Evolutionary conservation across 2,888 invertebrate genomes (phyloP).

Genomic region (Dichetophora obliterata): DNA sequence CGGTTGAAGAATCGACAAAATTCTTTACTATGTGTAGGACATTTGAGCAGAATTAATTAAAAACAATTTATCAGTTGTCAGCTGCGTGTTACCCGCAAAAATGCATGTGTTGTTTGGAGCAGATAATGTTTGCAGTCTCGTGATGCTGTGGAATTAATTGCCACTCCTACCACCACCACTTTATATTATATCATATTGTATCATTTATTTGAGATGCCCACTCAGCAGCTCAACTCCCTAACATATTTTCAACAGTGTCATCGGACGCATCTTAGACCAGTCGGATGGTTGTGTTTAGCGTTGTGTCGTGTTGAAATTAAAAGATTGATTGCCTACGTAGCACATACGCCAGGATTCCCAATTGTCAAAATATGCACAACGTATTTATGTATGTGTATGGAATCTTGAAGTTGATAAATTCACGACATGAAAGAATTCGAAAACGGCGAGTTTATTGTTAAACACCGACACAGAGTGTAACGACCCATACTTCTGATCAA

Average conservation of each 20-base stretch:
- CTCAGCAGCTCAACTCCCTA: neutral
- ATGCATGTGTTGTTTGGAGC: neutral
- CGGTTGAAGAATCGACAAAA: too few species aligned
- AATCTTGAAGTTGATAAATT: neutral
- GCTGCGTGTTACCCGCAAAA: neutral
- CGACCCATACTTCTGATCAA: too few species aligned
- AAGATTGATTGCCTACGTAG: slow-evolving; percentile 48
- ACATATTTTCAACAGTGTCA: neutral
- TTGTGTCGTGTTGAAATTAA: slow-evolving; percentile 35
- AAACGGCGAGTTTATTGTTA: neutral
- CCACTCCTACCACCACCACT: neutral
- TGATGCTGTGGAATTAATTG: neutral
- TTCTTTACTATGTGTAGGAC: neutral
- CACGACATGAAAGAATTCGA: neutral
- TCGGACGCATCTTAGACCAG: neutral
- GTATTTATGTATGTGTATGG: neutral
- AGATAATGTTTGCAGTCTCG: neutral
- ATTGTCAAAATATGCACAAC: slow-evolving; percentile 40
- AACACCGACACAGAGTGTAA: too few species aligned
- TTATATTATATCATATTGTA: too few species aligned
- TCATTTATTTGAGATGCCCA: too few species aligned
- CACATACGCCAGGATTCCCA: slow-evolving; percentile 41
- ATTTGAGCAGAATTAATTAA: slow-evolving; percentile 10
- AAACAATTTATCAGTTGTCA: slow-evolving; percentile 6
- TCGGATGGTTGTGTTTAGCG: neutral